Percentiles rank a stretch among this genome's conserved stretches.
phyloP scores from a whole-genome alignment of 2,797 vertebrate genomes.

The Gila robusta region DNA sequence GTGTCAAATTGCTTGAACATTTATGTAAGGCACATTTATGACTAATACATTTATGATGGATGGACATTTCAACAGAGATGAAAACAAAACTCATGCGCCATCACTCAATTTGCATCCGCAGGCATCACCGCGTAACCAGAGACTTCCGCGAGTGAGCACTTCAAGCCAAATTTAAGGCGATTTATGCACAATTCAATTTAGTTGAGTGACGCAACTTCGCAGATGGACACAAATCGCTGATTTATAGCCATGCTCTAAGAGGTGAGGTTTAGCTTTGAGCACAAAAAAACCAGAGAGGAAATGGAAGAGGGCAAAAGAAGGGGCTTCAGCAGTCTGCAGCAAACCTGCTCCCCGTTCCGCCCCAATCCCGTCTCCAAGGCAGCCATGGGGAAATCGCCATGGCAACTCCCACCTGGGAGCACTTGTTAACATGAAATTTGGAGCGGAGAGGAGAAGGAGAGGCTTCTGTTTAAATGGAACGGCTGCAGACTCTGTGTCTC shows the following conservation, averaged over 20 bases:
- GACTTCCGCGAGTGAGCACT: constrained; percentile 30
- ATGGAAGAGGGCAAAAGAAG: constrained; percentile 35
- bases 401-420: constrained; percentile 74
- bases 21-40: constrained; percentile 43
- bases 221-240: constrained; percentile 51
- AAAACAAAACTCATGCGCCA: constrained; percentile 46
- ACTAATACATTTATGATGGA: constrained; percentile 41
- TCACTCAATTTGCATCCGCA: constrained; percentile 48
- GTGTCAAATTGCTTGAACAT: constrained; percentile 18
- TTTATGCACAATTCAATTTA: constrained; percentile 47
- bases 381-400: constrained; percentile 69
- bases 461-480: constrained; percentile 61
- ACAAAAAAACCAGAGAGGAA: constrained; percentile 44
- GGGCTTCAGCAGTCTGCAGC: constrained; percentile 57
- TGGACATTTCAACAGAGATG: constrained; percentile 21
- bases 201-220: constrained; percentile 37
- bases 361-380: constrained; percentile 66
- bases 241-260: constrained; percentile 55
- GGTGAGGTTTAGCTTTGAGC: constrained; percentile 50
- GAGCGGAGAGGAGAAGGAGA: constrained; percentile 54
- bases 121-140: constrained; percentile 31
- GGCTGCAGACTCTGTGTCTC: constrained; percentile 62
- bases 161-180: constrained; percentile 35
- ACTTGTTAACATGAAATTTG: constrained; percentile 72
- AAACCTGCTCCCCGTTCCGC: constrained; percentile 62